Base-by-base conservation (phyloP, 2,797 vertebrate genomes). In the Staurois parvus region DNA sequence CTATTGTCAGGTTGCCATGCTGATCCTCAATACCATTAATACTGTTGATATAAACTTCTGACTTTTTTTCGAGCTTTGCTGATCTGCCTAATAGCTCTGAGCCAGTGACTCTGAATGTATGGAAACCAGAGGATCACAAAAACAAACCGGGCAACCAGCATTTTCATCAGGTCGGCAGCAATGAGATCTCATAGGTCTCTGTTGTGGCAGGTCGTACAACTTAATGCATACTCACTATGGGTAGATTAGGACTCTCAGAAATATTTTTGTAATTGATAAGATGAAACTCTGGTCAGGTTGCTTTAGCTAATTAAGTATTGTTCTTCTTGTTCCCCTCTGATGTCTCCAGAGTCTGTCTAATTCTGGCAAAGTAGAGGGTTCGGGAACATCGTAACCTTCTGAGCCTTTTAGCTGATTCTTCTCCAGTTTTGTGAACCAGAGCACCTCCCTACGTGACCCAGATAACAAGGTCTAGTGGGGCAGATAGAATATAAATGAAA, bases 401-500 rank as follows among this genome's bases (percentile, higher is more conserved):
- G 90, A 89, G 88, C 88, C 92, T 93, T 94, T 93, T 89, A 88
- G 85, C 73, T 92, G 92, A 93, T 92, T 93, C 88, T 86, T 88
- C 89, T 91, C 90, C 90, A 90, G 93, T 92, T 94, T 94, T 64
- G 86, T 83, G 91, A 94, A 94, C 91, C 91, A 91, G 89, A 91
- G 90, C 66, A 4, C 87, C 93, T 92, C 92, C 93, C 93, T 93
- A 94, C 89, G 92, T 93, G 95, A 96, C 95, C 94, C 92, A 95
- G 95, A 95, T 95, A 96, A 94, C 92, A 92, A 95, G 89, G 93
- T 95, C 94, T 94, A 91, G 90, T 93, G 93, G 94, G 92, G 94
- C 95, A 96, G 91, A 92, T 95, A 96, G 98, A 96, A 96, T 94
- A 95, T 92, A 97, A 97, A 96, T 97, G 96, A 93, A 96, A 97